Percentiles rank a stretch among this genome's conserved stretches.
Conservation (phyloP, 2,888 invertebrate species). For the Drosophila koepferae region DNA sequence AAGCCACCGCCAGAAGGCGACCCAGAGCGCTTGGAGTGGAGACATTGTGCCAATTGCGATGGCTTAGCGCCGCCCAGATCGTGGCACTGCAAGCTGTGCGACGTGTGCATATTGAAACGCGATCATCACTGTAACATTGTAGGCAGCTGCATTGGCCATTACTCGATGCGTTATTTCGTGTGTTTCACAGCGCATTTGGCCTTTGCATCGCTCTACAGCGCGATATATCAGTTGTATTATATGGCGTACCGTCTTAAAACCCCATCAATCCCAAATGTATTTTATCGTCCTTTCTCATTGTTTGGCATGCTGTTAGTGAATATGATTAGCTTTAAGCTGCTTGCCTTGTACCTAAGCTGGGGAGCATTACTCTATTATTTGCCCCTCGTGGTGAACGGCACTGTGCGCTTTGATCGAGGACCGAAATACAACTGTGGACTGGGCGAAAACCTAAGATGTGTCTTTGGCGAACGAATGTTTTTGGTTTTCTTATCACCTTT, state of each 20-base stretch:
- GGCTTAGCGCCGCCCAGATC: conserved; percentile 91
- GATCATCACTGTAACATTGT: conserved; percentile 96
- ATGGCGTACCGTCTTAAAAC: not conserved
- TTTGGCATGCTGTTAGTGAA: fast-evolving
- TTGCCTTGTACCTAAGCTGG: conserved; percentile 72
- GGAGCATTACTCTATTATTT: conserved; percentile 88
- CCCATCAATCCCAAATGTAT: no score
- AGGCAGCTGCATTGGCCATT: conserved; percentile 94
- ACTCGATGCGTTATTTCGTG: conserved; percentile 94
- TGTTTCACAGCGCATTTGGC: conserved; percentile 91
- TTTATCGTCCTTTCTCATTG: not conserved
- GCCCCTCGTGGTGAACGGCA: conserved; percentile 89
- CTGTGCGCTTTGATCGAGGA: conserved; percentile 87
- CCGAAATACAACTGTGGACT: conserved; percentile 89
- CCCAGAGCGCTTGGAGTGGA: conserved; percentile 11
- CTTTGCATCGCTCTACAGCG: conserved; percentile 89
- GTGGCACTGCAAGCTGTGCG: conserved; percentile 95
- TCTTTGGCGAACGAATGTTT: conserved; percentile 93
- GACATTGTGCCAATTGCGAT: conserved; percentile 87
- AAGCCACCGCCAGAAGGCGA: not conserved
- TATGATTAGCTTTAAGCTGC: conserved; percentile 50
- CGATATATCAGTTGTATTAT: conserved; percentile 87
- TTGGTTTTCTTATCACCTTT: conserved; percentile 92
- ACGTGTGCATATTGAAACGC: conserved; percentile 92
- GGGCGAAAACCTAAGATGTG: conserved; percentile 89